Evolutionary conservation across 2,113 vertebrate genomes (phyloP), one percentile per base, ranked within the genome.

Genomic region (Podarcis cretensis): DNA sequence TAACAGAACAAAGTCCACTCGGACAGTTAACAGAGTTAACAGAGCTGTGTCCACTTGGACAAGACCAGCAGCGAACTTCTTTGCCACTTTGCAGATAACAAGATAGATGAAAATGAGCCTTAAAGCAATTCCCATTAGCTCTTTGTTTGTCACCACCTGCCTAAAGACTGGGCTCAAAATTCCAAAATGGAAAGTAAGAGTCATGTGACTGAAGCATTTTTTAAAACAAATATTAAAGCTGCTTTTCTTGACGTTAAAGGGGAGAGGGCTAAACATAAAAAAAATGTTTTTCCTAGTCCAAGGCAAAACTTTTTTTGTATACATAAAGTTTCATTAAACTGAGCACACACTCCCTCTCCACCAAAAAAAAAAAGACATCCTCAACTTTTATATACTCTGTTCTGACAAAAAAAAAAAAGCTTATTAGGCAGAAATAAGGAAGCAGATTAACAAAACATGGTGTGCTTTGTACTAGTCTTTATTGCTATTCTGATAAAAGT

Each of bases 401-500:
- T 48, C 25, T 5, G 9, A 82, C 21, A 21, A 21, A 66, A 66
- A 82, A 12, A 27, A 82, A 12, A 27, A 13, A 14, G 57, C 87
- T 89, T 88, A 84, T 85, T 84, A 84, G 94, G 91, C 54, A 92
- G 92, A 81, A 91, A 95, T 54, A 48, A 91, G 83, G 83, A 91
- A 81, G 57, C 89, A 91, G 86, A 91, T 48, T 73, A 89, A 93
- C 57, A 92, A 89, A 90, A 95, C 89, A 78, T 84, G 83, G 81
- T 89, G 84, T 91, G 86, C 84, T 89, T 90, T 75, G 89, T 83
- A 35, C 18, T 85, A 92, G 90, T 94, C 81, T 92, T 80, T 87
- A 95, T 96, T 96, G 95, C 89, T 89, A 88, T 90, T 88, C 94
- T 94, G 71, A 87, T 91, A 90, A 90, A 96, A 95, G 92, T 95